Evolutionary conservation across 1,140 invertebrate genomes (phyloP), one percentile per base, ranked within the genome.

Genomic region (Eumaeus atala): DNA sequence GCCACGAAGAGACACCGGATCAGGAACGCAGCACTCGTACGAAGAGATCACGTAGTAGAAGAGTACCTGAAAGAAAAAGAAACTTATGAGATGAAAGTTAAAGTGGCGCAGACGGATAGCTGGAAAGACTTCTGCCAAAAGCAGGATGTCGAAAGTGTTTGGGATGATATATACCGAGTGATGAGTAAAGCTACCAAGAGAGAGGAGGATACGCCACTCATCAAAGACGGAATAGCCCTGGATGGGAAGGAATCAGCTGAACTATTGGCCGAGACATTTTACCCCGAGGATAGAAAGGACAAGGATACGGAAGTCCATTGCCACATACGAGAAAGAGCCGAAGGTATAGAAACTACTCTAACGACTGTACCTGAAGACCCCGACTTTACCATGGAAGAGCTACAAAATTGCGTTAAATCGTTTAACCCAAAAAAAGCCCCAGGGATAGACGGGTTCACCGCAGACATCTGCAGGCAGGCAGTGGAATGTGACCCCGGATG

Each of bases 381-480:
- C 14, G 38, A 40, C 10, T 40, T 40, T 14, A 40, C 38, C 7
- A n/a, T 12, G 11, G 12, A n/a, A 6, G 38, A 40, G 12, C n/a
- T 40, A n/a, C 1, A 40, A 40, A 40, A 6, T 3, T 40, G 42
- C 21, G 3, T 16, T 17, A 0, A 3, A 8, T 38, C 35, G 6
- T 61, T 62, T 11, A 69, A 63, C 9, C 58, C 66, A 1, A 69
- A 63, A 17, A 69, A 69, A 42, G 61, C 64, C 11, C 67, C 64
- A 0, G 67, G 64, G 1, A 12, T 3, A 1, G 65, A 67, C 28
- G 62, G 65, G 1, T 28, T 70, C 6, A 70, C 62, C 4, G 49
- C 62, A 1, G 65, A 67, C 10, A 69, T 69, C 2, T 58, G 54
- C 11, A 1, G 0, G 0, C 6, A 6, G 2, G 56, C 56, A 0